Evolutionary conservation across 2,888 invertebrate species (phyloP).

Genomic region (Hartigia nigra): DNA sequence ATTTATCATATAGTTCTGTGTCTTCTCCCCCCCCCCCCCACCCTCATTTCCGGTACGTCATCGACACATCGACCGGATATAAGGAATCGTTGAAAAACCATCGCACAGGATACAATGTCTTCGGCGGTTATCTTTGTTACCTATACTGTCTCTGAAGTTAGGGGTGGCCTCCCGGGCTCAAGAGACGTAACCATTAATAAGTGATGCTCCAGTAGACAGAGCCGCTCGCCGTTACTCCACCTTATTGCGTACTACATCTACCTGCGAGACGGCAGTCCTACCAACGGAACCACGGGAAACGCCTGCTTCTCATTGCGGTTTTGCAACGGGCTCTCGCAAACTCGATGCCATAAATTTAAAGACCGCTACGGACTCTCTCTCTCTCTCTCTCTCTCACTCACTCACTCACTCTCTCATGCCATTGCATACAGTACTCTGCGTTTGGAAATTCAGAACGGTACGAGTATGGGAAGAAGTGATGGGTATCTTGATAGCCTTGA

Average conservation of each 20-base stretch:
- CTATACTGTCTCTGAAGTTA: not conserved
- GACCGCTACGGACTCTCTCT: not conserved
- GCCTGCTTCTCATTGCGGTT: slow-evolving; percentile 26
- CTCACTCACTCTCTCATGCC: not conserved
- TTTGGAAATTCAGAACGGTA: not conserved
- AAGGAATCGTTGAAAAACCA: not conserved
- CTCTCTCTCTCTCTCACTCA: not conserved
- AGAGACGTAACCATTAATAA: slow-evolving; percentile 27
- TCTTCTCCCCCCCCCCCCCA: not conserved
- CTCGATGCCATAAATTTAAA: slow-evolving; percentile 2
- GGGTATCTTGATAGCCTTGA: not conserved
- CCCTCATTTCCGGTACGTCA: not conserved
- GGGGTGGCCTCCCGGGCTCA: slow-evolving; percentile 6
- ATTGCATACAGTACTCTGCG: not conserved
- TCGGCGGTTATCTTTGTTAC: not conserved
- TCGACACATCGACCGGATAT: not conserved
- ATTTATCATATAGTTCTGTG: not conserved
- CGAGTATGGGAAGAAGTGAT: not conserved
- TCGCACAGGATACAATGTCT: not conserved
- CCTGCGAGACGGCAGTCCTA: slow-evolving; percentile 10
- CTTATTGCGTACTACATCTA: slow-evolving; percentile 20
- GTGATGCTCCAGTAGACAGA: slow-evolving; percentile 30
- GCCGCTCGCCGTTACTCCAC: slow-evolving; percentile 17
- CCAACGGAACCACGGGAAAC: slow-evolving; percentile 20
- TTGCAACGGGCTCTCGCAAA: slow-evolving; percentile 19